Percentiles rank a stretch among this genome's conserved stretches.
Evolutionary conservation across 2,113 vertebrate species (phyloP).

Genomic region (Arvicanthis niloticus): DNA sequence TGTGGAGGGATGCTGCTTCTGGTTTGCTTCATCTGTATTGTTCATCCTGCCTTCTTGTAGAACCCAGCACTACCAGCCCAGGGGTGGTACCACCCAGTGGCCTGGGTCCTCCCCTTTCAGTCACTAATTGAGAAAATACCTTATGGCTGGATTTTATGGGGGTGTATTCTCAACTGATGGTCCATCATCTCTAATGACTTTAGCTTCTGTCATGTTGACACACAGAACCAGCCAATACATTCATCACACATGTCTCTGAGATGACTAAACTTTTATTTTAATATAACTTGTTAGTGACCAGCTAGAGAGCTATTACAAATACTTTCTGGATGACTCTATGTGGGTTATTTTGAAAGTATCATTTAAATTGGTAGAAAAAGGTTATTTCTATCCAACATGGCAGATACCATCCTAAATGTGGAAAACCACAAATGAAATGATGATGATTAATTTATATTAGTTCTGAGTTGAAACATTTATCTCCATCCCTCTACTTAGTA

Average conservation of each 20-base stretch:
- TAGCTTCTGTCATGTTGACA: too few relatives aligned
- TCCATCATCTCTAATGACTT: too few relatives aligned
- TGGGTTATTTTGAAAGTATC: neutral
- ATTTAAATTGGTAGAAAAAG: neutral
- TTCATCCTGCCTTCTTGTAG: too few relatives aligned
- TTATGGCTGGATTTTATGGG: too few relatives aligned
- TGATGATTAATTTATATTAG: neutral
- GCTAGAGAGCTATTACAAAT: neutral
- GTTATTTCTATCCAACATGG: accelerated
- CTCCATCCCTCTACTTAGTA: neutral
- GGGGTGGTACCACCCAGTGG: too few relatives aligned
- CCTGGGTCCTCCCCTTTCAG: too few relatives aligned
- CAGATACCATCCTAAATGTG: neutral
- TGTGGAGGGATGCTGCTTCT: too few relatives aligned
- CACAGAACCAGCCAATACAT: too few relatives aligned
- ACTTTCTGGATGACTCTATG: neutral
- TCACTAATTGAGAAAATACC: too few relatives aligned
- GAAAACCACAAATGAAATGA: neutral
- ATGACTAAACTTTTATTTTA: neutral
- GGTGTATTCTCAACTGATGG: too few relatives aligned
- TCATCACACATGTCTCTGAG: neutral
- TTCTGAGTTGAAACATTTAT: neutral
- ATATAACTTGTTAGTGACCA: neutral
- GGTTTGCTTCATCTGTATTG: too few relatives aligned
- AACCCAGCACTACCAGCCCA: too few relatives aligned